Conservation (phyloP, 2,797 vertebrate species). For the Gymnothorax javanicus region DNA sequence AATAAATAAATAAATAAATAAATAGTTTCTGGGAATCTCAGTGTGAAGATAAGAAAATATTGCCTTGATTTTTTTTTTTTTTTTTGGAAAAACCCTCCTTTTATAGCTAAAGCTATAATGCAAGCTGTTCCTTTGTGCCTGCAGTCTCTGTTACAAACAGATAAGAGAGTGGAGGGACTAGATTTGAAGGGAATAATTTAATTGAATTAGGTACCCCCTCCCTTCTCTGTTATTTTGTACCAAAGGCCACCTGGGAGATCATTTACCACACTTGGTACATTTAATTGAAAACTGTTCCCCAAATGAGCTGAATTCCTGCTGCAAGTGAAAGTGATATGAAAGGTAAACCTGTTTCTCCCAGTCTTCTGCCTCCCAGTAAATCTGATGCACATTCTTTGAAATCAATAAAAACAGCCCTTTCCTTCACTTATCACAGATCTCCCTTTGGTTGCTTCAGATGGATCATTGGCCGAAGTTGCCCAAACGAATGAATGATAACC, state of each 20-base stretch:
- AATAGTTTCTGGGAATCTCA: constrained; percentile 12
- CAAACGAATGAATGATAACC: constrained; percentile 6
- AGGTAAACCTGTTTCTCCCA: background rate
- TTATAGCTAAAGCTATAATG: background rate
- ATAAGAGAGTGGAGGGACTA: constrained; percentile 16
- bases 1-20: background rate
- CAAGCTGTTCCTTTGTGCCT: constrained; percentile 17
- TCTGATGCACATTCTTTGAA: constrained; percentile 1
- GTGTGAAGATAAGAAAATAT: constrained; percentile 10
- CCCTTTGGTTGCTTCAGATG: background rate
- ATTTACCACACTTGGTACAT: constrained; percentile 17
- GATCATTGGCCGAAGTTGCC: background rate
- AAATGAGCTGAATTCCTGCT: constrained; percentile 9
- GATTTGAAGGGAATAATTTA: constrained; percentile 9
- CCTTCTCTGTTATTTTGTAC: background rate
- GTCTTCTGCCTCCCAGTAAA: background rate
- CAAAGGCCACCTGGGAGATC: constrained; percentile 20
- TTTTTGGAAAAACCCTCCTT: constrained; percentile 1
- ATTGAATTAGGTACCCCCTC: background rate
- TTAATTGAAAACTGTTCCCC: constrained; percentile 10
- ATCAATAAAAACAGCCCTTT: background rate
- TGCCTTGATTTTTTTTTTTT: background rate
- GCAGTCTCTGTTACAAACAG: constrained; percentile 5
- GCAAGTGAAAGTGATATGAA: background rate
- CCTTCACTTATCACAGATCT: background rate